Base-by-base conservation (phyloP, 2,888 invertebrate genomes). In the Drosophila meridionalis region DNA sequence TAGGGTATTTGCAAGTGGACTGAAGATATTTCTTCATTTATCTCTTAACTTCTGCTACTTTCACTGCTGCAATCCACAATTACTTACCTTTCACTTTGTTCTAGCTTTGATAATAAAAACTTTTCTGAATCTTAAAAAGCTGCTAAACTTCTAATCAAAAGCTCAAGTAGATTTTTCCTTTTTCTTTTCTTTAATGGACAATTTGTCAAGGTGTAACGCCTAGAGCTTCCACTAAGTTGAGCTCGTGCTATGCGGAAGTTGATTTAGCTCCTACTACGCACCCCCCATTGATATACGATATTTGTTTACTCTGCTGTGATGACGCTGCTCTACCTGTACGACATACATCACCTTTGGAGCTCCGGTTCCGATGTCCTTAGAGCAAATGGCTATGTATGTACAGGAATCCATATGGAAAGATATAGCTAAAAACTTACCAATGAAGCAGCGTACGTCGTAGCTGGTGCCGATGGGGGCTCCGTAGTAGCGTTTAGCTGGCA, bases 381-480 rank as follows among this genome's bases (percentile, higher is more conserved):
- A 42, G 40, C 53, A 7, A 38, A 11, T 20, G 34, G 45, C 36
- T 45, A 53, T 57, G 20, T 20, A 64, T 26, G 11, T 43, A 57
- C 42, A 57, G 30, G n/a, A 58, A 30, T 43, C 38, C 61, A 36
- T 52, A 40, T 12, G 14, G 53, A 8, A 3, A 43, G 20, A 47
- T 26, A 26, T n/a, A 32, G 32, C 38, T 28, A 34, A 75, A n/a
- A 42, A 93, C 95, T 95, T 94, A 97, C 97, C 97, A 70, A 97
- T 95, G 92, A 96, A 98, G 78, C 97, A 97, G 90, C 97, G 95
- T 56, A 98, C 95, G 90, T 98, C 98, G 90, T 98, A 98, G 65
- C 97, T 97, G 57, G 97, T 98, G 11, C 98, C 98, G 59, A 98
- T 97, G 0, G 98, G 98, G 1, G 97, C 97, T 0, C 98, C 98